These are phyloP conservation scores for Strigops habroptila DNA, from an alignment of 2,113 vertebrate species.

Conservation along the genomic window DNA sequence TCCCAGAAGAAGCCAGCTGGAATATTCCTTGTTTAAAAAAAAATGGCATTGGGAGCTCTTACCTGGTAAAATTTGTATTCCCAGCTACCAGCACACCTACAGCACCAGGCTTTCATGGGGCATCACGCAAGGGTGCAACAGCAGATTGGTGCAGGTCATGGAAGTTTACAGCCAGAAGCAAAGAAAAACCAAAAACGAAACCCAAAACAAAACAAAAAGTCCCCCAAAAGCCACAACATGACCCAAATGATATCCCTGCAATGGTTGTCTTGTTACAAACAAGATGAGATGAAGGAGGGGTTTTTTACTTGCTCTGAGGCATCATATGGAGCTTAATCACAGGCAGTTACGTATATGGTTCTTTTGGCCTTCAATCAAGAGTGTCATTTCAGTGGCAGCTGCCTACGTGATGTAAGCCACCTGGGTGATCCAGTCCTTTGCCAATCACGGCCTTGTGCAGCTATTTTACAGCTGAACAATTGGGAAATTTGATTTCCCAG, in stretches of 20 bases:
- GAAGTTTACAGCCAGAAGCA: constrained; percentile 40
- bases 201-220: background rate
- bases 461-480: background rate
- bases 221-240: constrained; percentile 40
- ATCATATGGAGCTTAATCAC: constrained; percentile 66
- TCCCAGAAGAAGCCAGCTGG: background rate
- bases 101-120: constrained; percentile 40
- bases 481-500: background rate
- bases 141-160: constrained; percentile 33
- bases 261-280: constrained; percentile 28
- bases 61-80: constrained; percentile 37
- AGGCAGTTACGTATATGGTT: constrained; percentile 60
- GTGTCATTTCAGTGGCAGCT: constrained; percentile 63
- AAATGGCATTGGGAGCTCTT: background rate
- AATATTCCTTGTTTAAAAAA: background rate
- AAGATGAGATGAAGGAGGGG: constrained; percentile 51
- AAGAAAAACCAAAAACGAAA: background rate
- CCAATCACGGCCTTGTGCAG: constrained; percentile 19
- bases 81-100: constrained; percentile 42
- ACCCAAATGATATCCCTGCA: constrained; percentile 49
- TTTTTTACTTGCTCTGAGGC: constrained; percentile 62
- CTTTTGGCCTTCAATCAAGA: constrained; percentile 67
- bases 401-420: constrained; percentile 63
- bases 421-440: constrained; percentile 23
- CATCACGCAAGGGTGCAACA: background rate